Base-by-base conservation (phyloP, 2,113 vertebrate genomes). In the Vombatus ursinus region DNA sequence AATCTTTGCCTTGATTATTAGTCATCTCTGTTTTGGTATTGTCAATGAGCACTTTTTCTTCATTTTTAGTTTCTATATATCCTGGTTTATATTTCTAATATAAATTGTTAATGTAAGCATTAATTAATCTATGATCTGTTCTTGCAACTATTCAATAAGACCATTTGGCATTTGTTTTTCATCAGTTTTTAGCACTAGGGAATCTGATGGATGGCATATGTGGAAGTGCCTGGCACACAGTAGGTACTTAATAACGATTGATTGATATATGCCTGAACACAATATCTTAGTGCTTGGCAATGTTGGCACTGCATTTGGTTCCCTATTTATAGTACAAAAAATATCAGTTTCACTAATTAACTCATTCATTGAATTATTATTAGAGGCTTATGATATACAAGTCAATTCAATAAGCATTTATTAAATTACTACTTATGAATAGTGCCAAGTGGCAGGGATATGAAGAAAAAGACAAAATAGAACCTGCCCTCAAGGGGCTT, bases 1-100 rank as follows among this genome's bases (percentile, higher is more conserved):
- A 95, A 96, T 96, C 61, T 31, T 95, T 97, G 97, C 95, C 90
- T 50, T 97, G 1, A 92, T 25, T 96, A 93, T 96, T 90, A 57
- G 14, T 96, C 95, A 94, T 94, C 96, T 94, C 52, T 93, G 61
- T 94, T 93, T 93, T 61, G 92, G 50, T 89, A 11, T 95, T 89
- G 48, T 61, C 90, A 95, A 93, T 96, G 90, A 77, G 90, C 44
- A 96, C 53, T 31, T 49, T 9, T 10, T 9, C 89, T 92, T 44
- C 31, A 26, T 68, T 96, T 95, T 93, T 47, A 92, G 52, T 52
- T 96, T 37, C 51, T 68, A 0, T 92, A 96, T 93, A 95, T 91
- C n/a, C 10, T 97, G 26, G 50, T 90, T 95, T 97, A 93, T 92
- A 52, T 91, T 52, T 92, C 6, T 14, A 90, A 0, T 91, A 96